Base-by-base conservation (phyloP, 1,140 invertebrate species). In the Drosophila saltans region DNA sequence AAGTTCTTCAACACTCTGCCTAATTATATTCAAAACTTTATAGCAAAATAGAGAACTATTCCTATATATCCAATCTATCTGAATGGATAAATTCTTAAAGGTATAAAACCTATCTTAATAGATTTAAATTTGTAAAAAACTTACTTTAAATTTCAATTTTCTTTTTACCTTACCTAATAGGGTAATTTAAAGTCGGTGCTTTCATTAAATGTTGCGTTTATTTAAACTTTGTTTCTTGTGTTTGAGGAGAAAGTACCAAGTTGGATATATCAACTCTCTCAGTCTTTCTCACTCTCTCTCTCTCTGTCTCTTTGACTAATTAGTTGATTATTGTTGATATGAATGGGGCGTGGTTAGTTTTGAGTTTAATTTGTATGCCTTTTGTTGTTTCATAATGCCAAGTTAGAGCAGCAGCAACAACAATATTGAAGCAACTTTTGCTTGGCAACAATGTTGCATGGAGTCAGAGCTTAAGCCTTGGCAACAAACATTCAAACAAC, bases 171-270 rank as follows among this genome's bases (percentile, higher is more conserved):
- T 16, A 16, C 16, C 16, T 16, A 16, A 16, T 0, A 16, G 16
- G 24, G 45, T 52, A 52, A 26, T 4, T 21, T 6, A 52, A 3
- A 52, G 45, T 52, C 45, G 45, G 2, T 8, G 24, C 21, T 52
- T 26, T 1, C 26, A 52, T n/a, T 26, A 65, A 60, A 59, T 52
- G 69, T 55, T 66, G 8, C 43, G 39, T 81, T 67, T 66, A 26
- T 66, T 76, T 69, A 71, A 52, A 52, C 21, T 43, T 43, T 43
- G 41, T 43, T 52, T 52, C 60, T 57, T 58, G 41, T 69, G 7
- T 16, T 16, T n/a, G 41, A n/a, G 66, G 83, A 79, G 83, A 88
- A 88, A 82, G 83, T 88, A 82, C 43, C 60, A 55, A 72, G 40
- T 75, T 65, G 24, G 16, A 16, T 5, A 52, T 41, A 56, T 43